phyloP scores from a whole-genome alignment of 2,888 invertebrate genomes.

The Thereva unica region DNA sequence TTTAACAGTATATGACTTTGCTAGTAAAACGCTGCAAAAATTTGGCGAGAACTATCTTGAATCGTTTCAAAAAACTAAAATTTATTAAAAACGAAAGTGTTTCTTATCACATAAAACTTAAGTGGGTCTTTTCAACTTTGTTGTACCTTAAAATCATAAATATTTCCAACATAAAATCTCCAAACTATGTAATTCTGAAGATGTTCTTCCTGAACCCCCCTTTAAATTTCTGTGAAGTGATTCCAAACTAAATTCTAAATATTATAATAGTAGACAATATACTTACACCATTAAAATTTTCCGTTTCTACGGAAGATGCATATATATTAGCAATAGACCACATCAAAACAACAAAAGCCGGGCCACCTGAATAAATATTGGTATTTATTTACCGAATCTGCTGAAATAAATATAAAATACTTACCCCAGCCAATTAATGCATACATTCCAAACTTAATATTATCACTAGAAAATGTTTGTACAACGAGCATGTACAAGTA shows the following conservation, averaged over 20 bases:
- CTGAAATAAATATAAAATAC: conserved; percentile 51
- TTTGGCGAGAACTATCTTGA: too few species aligned
- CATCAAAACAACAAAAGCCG: conserved; percentile 52
- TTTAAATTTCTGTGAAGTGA: too few species aligned
- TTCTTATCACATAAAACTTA: too few species aligned
- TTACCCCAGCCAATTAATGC: conserved; percentile 87
- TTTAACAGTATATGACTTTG: too few species aligned
- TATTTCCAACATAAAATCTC: too few species aligned
- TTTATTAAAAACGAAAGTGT: too few species aligned
- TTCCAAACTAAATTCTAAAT: not conserved
- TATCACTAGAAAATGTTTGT: conserved; percentile 83
- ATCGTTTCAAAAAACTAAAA: too few species aligned
- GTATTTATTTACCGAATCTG: not conserved
- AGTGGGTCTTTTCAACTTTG: too few species aligned
- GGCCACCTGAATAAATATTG: conserved; percentile 48
- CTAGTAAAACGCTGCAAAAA: too few species aligned
- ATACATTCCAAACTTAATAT: conserved; percentile 79
- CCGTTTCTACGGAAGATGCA: conserved; percentile 51
- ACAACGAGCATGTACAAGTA: conserved; percentile 87
- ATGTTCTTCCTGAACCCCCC: too few species aligned
- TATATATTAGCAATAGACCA: conserved; percentile 56
- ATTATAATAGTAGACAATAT: not conserved
- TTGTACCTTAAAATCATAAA: too few species aligned
- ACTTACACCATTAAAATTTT: conserved; percentile 55
- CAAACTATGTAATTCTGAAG: too few species aligned